phyloP scores from a whole-genome alignment of 2,888 invertebrate genomes.

The Ophioninae sp. region DNA sequence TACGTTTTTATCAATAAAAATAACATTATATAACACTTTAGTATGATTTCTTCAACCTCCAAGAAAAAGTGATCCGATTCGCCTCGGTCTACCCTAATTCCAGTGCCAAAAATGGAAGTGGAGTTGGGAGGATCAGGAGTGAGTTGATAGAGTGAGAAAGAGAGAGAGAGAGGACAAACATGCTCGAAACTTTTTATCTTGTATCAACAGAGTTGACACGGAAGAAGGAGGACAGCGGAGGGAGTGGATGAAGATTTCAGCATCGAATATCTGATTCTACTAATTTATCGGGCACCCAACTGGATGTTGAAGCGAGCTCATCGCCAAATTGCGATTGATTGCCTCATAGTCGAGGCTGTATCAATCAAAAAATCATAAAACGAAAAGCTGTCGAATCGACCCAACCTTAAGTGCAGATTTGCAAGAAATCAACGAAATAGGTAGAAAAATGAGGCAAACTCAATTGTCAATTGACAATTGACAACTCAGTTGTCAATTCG shows the following conservation, averaged over 20 bases:
- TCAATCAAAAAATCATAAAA: slow-evolving; percentile 32
- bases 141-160: not conserved
- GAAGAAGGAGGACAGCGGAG: slow-evolving; percentile 1
- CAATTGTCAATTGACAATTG: too few species aligned
- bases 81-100: too few species aligned
- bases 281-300: slow-evolving; percentile 55
- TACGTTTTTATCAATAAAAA: too few species aligned
- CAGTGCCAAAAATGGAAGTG: slow-evolving; percentile 26
- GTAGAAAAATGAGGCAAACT: slow-evolving; percentile 1
- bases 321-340: slow-evolving; percentile 4
- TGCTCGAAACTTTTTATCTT: slow-evolving; percentile 77
- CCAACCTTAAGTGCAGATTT: slow-evolving; percentile 18
- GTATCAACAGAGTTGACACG: slow-evolving; percentile 66
- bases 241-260: slow-evolving; percentile 23
- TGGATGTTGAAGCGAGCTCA: slow-evolving; percentile 30
- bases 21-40: too few species aligned
- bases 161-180: slow-evolving; percentile 73
- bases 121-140: not conserved
- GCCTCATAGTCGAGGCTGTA: slow-evolving; percentile 35
- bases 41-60: too few species aligned
- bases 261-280: slow-evolving; percentile 52
- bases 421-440: slow-evolving; percentile 9
- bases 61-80: too few species aligned
- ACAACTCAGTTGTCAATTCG: not conserved
- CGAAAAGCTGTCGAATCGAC: slow-evolving; percentile 25